A percentile compares a stretch with the other conserved stretches of the same genome.
These are phyloP conservation scores for Conger conger DNA, from an alignment of 2,113 vertebrate species.

Conservation along the genomic window DNA sequence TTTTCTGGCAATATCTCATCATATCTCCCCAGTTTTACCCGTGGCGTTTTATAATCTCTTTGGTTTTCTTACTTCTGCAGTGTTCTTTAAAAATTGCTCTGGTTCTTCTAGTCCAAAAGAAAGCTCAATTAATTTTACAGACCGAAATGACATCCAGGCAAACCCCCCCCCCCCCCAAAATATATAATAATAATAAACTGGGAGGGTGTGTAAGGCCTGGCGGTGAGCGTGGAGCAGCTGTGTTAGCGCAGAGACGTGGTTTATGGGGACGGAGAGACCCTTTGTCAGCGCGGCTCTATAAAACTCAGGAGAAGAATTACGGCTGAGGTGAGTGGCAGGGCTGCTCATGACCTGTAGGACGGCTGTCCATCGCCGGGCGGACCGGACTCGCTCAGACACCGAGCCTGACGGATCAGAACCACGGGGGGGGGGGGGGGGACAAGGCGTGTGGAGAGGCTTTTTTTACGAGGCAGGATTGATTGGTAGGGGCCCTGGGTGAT, in stretches of 20 bases:
- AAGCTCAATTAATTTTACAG: neutral
- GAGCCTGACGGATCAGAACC: neutral
- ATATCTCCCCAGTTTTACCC: neutral
- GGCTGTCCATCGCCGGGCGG: neutral
- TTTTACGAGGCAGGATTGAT: neutral
- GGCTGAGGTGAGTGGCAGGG: neutral
- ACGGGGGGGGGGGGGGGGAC: neutral
- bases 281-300: neutral
- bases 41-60: neutral
- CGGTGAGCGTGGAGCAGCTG: neutral
- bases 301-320: neutral
- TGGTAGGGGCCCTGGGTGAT: neutral
- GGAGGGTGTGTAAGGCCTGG: neutral
- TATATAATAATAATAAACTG: neutral
- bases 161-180: too few species aligned
- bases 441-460: neutral
- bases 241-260: neutral
- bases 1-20: neutral
- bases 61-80: neutral
- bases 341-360: too few species aligned
- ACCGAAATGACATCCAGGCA: neutral
- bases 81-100: neutral
- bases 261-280: neutral
- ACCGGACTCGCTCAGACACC: neutral
- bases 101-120: neutral